A percentile compares a stretch with the other conserved stretches of the same genome.
Evolutionary conservation across 2,113 vertebrate species (phyloP).

Genomic region (Cairina moschata): DNA sequence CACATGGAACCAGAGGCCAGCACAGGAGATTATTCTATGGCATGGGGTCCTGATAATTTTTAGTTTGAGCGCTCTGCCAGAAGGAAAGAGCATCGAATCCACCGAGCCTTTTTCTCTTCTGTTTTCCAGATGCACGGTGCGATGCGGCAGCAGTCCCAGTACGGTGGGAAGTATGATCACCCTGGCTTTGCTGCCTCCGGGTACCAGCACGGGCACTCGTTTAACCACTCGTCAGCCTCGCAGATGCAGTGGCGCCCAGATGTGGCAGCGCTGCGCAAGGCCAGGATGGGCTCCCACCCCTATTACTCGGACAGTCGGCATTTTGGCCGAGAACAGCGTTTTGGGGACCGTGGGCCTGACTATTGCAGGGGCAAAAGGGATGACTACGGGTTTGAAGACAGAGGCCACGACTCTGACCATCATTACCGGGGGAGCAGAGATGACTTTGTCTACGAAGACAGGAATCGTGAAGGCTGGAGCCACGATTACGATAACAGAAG

Average conservation of each 20-base stretch:
- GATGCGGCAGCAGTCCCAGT: slow-evolving; percentile 74
- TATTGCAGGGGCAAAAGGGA: slow-evolving; percentile 66
- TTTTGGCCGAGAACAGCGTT: slow-evolving; percentile 69
- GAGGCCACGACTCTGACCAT: slow-evolving; percentile 65
- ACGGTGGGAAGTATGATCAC: slow-evolving; percentile 69
- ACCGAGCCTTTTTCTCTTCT: accelerated
- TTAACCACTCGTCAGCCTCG: slow-evolving; percentile 2
- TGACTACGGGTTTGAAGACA: slow-evolving; percentile 74
- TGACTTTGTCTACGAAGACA: slow-evolving; percentile 77
- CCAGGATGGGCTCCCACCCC: slow-evolving; percentile 68
- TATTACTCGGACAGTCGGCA: slow-evolving; percentile 70
- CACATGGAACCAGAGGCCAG: too few species aligned
- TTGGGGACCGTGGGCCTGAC: slow-evolving; percentile 13
- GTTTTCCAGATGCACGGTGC: slow-evolving; percentile 80
- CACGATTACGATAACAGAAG: slow-evolving; percentile 75
- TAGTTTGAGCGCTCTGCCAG: accelerated
- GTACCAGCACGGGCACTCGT: slow-evolving; percentile 32
- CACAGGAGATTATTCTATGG: neutral
- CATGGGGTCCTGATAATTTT: too few species aligned
- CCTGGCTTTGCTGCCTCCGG: slow-evolving; percentile 5
- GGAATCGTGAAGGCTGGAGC: slow-evolving; percentile 73
- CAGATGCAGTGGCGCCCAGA: slow-evolving; percentile 75
- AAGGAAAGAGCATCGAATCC: accelerated
- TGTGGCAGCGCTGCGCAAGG: slow-evolving; percentile 49
- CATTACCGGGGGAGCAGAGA: slow-evolving; percentile 76